Conservation (phyloP, 1,140 invertebrate genomes). For the Saccostrea cuccullata region DNA sequence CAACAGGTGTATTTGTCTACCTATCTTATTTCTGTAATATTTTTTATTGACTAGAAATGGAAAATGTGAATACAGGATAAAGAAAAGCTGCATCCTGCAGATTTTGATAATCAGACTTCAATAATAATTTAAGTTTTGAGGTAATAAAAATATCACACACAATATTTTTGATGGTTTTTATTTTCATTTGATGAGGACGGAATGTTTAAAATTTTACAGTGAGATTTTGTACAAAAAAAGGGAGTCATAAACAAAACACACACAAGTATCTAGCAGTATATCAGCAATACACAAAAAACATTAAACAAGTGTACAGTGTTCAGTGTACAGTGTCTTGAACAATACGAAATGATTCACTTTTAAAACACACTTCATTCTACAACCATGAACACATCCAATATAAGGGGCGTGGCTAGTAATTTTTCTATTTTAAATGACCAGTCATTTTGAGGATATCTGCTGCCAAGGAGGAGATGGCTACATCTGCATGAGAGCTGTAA, state of each 20-base stretch:
- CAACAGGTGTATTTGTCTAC: no score
- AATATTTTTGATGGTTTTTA: neutral
- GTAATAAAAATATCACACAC: no score
- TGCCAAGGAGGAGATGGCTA: constrained; percentile 74
- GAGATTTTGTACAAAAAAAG: no score
- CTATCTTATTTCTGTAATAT: no score
- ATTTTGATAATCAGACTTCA: no score
- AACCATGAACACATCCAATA: neutral
- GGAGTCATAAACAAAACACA: neutral
- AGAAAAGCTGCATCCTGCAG: no score
- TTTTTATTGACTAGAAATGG: no score
- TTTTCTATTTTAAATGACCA: constrained; percentile 61
- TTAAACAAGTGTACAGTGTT: neutral
- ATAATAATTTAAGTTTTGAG: no score
- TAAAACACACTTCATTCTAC: neutral
- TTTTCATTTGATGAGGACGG: neutral
- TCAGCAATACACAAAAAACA: neutral
- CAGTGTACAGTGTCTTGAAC: neutral
- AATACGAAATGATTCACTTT: neutral
- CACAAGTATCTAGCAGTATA: neutral
- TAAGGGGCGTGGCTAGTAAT: neutral
- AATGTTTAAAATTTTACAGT: neutral
- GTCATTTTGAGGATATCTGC: constrained; percentile 75
- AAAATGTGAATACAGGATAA: no score
- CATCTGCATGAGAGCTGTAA: constrained; percentile 77